phyloP scores from a whole-genome alignment of 2,797 vertebrate species.

The Leptatherina wallacei region DNA sequence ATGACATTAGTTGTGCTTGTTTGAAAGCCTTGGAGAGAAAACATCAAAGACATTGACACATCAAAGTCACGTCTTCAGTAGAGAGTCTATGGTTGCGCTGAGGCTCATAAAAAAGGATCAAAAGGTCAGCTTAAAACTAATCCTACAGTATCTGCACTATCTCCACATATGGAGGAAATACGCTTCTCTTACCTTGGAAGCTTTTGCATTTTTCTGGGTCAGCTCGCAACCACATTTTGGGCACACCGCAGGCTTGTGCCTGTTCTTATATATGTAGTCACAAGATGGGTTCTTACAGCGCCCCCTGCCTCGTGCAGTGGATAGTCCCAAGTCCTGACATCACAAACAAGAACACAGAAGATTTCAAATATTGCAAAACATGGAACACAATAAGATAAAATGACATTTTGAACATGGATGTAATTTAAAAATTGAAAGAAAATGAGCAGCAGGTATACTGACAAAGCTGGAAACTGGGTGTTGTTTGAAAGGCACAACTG shows the following conservation, averaged over 20 bases:
- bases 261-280: constrained; percentile 95
- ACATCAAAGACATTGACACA: neutral
- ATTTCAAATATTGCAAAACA: neutral
- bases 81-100: neutral
- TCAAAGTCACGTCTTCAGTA: neutral
- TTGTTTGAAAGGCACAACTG: constrained; percentile 81
- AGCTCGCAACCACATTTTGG: constrained; percentile 93
- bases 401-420: neutral
- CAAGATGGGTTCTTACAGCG: constrained; percentile 95
- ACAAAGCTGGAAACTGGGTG: constrained; percentile 76
- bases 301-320: constrained; percentile 93
- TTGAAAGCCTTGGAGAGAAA: neutral
- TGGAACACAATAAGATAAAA: neutral
- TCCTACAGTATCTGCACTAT: neutral
- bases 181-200: constrained; percentile 60
- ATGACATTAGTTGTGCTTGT: neutral
- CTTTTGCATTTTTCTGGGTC: constrained; percentile 82
- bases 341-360: neutral
- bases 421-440: neutral
- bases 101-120: neutral
- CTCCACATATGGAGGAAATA: neutral
- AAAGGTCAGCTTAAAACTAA: constrained; percentile 15
- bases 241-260: constrained; percentile 93
- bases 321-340: constrained; percentile 92
- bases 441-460: constrained; percentile 43